phyloP scores from a whole-genome alignment of 2,113 vertebrate species.

The Ammodramus savannarum region DNA sequence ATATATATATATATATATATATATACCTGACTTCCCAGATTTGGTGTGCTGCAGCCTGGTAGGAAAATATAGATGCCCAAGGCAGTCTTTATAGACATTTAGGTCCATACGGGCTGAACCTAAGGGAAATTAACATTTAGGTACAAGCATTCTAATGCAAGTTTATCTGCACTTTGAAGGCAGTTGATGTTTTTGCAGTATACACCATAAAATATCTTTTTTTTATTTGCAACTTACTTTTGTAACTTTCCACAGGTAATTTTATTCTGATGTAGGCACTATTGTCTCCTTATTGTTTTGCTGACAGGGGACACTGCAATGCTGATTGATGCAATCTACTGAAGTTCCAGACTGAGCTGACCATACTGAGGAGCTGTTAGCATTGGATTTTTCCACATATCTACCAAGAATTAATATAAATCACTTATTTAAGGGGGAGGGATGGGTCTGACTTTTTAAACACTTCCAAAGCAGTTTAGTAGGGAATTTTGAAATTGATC shows the following conservation, averaged over 20 bases:
- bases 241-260: neutral
- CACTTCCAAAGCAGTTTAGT: neutral
- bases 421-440: neutral
- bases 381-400: neutral
- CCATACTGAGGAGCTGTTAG: neutral
- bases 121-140: neutral
- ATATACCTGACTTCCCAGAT: neutral
- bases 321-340: neutral
- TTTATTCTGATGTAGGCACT: neutral
- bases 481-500: neutral
- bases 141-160: neutral
- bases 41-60: neutral
- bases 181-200: neutral
- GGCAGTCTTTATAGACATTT: neutral
- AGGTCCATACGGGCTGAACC: neutral
- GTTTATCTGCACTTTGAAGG: neutral
- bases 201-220: neutral
- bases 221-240: neutral
- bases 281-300: neutral
- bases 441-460: neutral
- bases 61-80: neutral
- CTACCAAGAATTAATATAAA: neutral
- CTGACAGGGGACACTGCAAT: neutral
- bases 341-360: neutral
- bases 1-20: no score